Conservation (phyloP, 2,888 invertebrate species). For the Pristionchus maxplancki region DNA sequence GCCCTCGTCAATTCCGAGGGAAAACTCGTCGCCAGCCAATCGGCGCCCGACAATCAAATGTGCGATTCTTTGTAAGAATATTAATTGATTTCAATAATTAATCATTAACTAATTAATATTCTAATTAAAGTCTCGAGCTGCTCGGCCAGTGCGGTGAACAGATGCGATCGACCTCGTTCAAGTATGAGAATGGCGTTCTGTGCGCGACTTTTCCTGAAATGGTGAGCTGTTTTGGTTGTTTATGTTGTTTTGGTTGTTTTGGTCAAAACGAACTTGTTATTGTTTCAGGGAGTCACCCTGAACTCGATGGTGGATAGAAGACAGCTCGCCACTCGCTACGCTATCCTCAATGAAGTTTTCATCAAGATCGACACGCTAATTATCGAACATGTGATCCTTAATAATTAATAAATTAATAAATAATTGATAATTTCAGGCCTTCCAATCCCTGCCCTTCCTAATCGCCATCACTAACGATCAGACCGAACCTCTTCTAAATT, state of each 20-base stretch:
- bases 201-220: slow-evolving; percentile 72
- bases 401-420: neutral
- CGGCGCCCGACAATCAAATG: slow-evolving; percentile 53
- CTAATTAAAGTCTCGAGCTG: slow-evolving; percentile 55
- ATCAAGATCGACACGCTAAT: slow-evolving; percentile 64
- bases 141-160: slow-evolving; percentile 57
- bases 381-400: slow-evolving; percentile 58
- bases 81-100: neutral
- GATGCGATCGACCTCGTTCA: slow-evolving; percentile 61
- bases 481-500: slow-evolving; percentile 68
- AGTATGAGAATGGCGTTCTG: slow-evolving; percentile 66
- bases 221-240: slow-evolving; percentile 53
- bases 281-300: slow-evolving; percentile 63
- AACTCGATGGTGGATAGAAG: slow-evolving; percentile 70
- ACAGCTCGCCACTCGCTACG: slow-evolving; percentile 66
- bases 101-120: neutral
- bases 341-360: slow-evolving; percentile 65
- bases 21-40: slow-evolving; percentile 62
- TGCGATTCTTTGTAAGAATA: neutral
- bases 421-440: slow-evolving; percentile 53
- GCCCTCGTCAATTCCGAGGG: slow-evolving; percentile 65
- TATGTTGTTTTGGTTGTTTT: neutral
- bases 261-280: too few species aligned
- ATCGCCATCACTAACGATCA: slow-evolving; percentile 72
- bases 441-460: slow-evolving; percentile 65